Base-by-base conservation (phyloP, 2,888 invertebrate species). In the Netelia fuscicornis region DNA sequence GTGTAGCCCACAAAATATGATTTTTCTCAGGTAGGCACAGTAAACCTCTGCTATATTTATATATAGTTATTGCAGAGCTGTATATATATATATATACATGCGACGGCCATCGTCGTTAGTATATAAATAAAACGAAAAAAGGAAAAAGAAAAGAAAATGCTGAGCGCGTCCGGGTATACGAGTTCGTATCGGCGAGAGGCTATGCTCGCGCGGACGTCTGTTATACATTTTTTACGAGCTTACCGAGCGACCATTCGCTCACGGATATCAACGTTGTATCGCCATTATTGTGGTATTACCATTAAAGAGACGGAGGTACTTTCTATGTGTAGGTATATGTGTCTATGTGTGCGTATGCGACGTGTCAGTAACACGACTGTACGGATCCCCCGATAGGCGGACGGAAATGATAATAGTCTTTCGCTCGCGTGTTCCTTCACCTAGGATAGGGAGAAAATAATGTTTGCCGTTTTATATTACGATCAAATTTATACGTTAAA, bases 161-260 rank as follows among this genome's bases (percentile, higher is more conserved):
- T 52, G 54, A 52, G 52, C 37, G 13, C 60, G 67, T 68, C 48
- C 48, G 37, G 60, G 60, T 74, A 25, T 56, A 71, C 54, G 30
- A 58, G 58, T 56, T 20, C 71, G 72, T 65, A 62, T 65, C 60
- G 54, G 44, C 8, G 65, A 58, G 56, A 65, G 75, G 54, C 56
- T 56, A 52, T n/a, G 20, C 68, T 37, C 52, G 20, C 56, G 20
- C 62, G 64, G 65, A 79, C 48, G 44, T 70, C 42, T 37, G 20
- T 80, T 48, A 71, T 82, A 78, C 70, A 83, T 85, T 80, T 83
- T 85, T 85, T 56, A 82, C 76, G 79, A 85, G 79, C 75, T 74
- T 72, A 65, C 64, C 58, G 78, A 44, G 70, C 58, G 78, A 30
- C 62, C 37, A 37, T 62, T 71, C 76, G 75, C 65, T 79, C 75